Conservation (phyloP, 2,113 vertebrate genomes). For the Clupea harengus region DNA sequence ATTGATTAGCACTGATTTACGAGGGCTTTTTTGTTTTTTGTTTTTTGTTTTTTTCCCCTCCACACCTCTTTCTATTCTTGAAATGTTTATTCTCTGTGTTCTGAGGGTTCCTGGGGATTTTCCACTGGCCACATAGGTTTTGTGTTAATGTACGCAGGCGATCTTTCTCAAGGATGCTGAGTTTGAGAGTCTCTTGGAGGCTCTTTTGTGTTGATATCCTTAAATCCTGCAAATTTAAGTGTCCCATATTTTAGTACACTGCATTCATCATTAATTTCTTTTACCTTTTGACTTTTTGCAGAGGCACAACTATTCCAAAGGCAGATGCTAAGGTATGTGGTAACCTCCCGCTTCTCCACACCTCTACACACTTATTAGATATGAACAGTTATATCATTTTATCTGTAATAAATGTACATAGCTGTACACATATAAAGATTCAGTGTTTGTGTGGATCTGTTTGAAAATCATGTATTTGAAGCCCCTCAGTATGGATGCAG, state of each 20-base stretch:
- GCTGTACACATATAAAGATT: neutral
- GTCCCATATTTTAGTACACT: neutral
- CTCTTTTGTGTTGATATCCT: neutral
- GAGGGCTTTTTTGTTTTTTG: neutral
- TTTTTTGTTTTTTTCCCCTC: neutral
- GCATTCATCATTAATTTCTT: neutral
- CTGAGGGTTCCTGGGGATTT: neutral
- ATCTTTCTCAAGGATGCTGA: neutral
- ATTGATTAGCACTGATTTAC: neutral
- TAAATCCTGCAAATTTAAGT: slow-evolving; percentile 34
- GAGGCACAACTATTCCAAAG: slow-evolving; percentile 71
- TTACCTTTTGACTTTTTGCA: slow-evolving; percentile 55
- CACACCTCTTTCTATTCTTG: neutral
- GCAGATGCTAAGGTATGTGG: slow-evolving; percentile 78
- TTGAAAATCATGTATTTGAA: neutral
- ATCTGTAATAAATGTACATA: neutral
- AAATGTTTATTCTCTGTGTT: neutral
- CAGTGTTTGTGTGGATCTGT: neutral
- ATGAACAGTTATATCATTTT: neutral
- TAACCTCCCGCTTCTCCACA: neutral
- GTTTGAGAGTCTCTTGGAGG: neutral
- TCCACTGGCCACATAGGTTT: neutral
- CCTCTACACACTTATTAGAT: neutral
- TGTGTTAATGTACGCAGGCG: neutral
- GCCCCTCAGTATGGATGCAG: neutral